Conservation (phyloP, 2,113 vertebrate species). For the Hepsetus odoe region DNA sequence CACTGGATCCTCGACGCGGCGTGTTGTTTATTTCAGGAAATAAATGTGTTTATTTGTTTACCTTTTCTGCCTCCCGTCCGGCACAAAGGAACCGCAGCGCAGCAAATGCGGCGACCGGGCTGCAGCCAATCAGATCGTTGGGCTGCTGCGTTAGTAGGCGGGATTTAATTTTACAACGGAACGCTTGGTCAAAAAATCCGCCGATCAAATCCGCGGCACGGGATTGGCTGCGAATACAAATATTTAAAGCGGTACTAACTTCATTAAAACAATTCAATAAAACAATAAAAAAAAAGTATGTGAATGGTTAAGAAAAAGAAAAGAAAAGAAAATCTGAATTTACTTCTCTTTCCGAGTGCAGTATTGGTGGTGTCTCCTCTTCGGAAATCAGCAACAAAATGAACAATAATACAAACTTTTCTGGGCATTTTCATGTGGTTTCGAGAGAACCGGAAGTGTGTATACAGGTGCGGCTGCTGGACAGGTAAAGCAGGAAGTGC, state of each 20-base stretch:
- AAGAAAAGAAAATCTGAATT: too few species aligned
- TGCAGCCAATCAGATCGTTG: constrained; percentile 42
- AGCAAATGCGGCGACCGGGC: background rate
- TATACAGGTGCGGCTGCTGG: background rate
- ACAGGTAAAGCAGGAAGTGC: background rate
- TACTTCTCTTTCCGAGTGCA: too few species aligned
- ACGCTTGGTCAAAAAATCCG: constrained; percentile 55
- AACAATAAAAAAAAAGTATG: too few species aligned
- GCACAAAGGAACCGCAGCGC: constrained; percentile 47
- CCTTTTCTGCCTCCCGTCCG: constrained; percentile 33
- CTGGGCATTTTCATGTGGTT: too few species aligned
- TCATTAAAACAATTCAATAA: background rate
- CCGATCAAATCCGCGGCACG: constrained; percentile 46
- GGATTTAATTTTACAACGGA: rapidly evolving
- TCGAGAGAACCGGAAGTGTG: background rate
- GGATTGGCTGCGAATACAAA: background rate
- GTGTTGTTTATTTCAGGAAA: background rate
- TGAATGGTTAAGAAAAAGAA: too few species aligned
- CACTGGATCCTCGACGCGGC: too few species aligned
- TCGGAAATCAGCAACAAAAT: too few species aligned
- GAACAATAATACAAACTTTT: too few species aligned
- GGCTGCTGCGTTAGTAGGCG: constrained; percentile 51
- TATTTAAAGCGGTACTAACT: background rate
- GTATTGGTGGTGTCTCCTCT: too few species aligned
- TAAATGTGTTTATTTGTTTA: constrained; percentile 28